A percentile compares a stretch with the other conserved stretches of the same genome.
These are phyloP conservation scores for Etheostoma cragini DNA, from an alignment of 2,113 vertebrate species.

Conservation along the genomic window DNA sequence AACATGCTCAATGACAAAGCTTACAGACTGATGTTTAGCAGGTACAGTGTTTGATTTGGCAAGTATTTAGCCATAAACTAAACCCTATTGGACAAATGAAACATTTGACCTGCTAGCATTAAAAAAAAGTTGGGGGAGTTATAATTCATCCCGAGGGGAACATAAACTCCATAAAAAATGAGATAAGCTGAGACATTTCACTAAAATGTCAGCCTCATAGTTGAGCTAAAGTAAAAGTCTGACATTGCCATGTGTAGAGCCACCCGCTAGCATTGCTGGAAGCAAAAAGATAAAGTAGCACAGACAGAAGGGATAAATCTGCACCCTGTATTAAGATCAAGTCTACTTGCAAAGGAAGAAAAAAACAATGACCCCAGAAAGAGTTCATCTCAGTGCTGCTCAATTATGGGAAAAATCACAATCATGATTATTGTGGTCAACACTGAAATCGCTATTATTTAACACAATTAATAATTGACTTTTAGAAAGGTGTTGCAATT, in stretches of 20 bases:
- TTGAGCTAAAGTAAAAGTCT: neutral
- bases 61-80: neutral
- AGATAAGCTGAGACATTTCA: neutral
- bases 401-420: no score
- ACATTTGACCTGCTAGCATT: neutral
- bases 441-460: no score
- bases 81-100: no score
- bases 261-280: no score
- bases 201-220: conserved; percentile 1
- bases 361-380: neutral
- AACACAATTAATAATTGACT: no score
- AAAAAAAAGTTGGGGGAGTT: neutral
- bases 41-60: neutral
- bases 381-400: neutral
- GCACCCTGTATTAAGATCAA: neutral
- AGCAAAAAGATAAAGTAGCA: neutral
- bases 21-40: neutral
- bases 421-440: no score
- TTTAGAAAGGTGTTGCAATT: no score
- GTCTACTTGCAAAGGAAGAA: neutral
- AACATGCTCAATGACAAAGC: no score
- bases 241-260: neutral
- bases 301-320: neutral
- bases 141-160: neutral
- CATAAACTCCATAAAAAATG: neutral